Percentiles rank a stretch among this genome's conserved stretches.
Conservation (phyloP, 2,113 vertebrate genomes). For the Cyrtonyx montezumae region DNA sequence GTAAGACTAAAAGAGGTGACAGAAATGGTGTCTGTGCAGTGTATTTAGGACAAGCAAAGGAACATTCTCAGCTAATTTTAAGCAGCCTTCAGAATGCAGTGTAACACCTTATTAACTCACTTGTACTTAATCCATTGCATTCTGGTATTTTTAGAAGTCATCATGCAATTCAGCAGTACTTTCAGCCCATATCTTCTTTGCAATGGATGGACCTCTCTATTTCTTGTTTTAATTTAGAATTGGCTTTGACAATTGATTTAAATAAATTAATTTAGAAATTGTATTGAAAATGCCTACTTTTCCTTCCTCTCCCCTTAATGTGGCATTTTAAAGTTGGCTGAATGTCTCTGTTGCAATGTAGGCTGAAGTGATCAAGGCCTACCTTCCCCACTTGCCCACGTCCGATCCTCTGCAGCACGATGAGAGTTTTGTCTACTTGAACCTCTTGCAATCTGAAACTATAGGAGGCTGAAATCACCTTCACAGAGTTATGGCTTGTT, state of each 20-base stretch:
- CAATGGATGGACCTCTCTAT: neutral
- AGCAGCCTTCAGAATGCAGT: slow-evolving; percentile 40
- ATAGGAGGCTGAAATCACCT: neutral
- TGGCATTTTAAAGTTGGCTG: neutral
- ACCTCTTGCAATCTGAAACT: neutral
- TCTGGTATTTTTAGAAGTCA: slow-evolving; percentile 56
- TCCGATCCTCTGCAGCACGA: neutral
- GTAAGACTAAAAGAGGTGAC: neutral
- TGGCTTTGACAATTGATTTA: neutral
- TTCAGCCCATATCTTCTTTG: neutral
- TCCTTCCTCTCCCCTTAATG: neutral
- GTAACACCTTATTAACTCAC: slow-evolving; percentile 37
- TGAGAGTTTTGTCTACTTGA: neutral
- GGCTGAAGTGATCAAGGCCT: neutral
- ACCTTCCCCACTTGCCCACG: neutral
- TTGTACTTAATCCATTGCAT: slow-evolving; percentile 31
- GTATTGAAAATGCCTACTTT: neutral
- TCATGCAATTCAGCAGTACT: slow-evolving; percentile 32
- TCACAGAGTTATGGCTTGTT: neutral
- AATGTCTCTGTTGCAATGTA: neutral
- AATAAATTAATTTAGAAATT: neutral
- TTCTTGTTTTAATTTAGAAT: slow-evolving; percentile 16
- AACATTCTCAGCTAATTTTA: slow-evolving; percentile 48
- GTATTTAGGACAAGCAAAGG: slow-evolving; percentile 51
- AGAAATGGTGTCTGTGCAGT: neutral